These are phyloP conservation scores for Rosalia funebris DNA, from an alignment of 2,888 invertebrate genomes.

Conservation along the genomic window DNA sequence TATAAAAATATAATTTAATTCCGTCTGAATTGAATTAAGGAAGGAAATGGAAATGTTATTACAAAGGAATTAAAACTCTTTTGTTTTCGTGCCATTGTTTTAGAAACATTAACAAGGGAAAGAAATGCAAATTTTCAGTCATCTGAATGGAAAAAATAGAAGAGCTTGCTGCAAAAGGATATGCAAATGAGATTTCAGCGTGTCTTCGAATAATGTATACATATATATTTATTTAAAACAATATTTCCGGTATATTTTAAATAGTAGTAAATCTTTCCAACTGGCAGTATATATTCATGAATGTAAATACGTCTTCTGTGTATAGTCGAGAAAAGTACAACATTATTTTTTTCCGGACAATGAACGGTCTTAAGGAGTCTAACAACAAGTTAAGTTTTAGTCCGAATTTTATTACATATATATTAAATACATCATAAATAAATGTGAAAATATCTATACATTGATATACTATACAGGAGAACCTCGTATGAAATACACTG, in stretches of 20 bases:
- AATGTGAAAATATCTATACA: too few species aligned
- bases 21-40: conserved; percentile 14
- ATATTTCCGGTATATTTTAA: conserved; percentile 21
- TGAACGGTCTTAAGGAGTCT: too few species aligned
- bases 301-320: too few species aligned
- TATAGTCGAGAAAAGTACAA: too few species aligned
- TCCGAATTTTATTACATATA: too few species aligned
- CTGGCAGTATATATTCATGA: too few species aligned
- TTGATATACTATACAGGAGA: too few species aligned
- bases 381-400: too few species aligned
- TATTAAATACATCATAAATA: too few species aligned
- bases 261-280: conserved; percentile 12
- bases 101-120: conserved; percentile 51
- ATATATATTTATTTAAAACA: conserved; percentile 26
- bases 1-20: conserved; percentile 22
- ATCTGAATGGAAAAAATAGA: conserved; percentile 38
- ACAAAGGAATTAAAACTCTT: conserved; percentile 45
- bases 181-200: conserved; percentile 43
- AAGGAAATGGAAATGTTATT: conserved; percentile 38
- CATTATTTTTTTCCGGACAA: too few species aligned
- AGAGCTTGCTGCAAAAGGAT: conserved; percentile 41
- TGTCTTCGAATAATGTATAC: conserved; percentile 33
- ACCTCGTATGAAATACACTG: too few species aligned
- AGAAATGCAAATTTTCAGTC: conserved; percentile 50
- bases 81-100: conserved; percentile 45